phyloP scores from a whole-genome alignment of 2,113 vertebrate genomes.

The Pseudorhombus dupliciocellatus region DNA sequence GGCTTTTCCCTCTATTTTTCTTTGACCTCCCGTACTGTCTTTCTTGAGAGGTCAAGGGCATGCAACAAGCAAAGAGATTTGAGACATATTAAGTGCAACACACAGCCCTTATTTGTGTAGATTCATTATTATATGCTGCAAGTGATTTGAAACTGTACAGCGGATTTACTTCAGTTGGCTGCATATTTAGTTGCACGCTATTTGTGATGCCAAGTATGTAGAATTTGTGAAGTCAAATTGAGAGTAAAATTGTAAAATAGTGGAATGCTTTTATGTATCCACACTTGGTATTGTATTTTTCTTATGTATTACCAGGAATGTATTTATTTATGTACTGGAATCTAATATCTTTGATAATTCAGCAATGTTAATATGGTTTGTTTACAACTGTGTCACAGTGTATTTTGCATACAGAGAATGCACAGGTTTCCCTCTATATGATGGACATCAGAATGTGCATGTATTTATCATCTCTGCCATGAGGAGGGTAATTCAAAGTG shows the following conservation, averaged over 20 bases:
- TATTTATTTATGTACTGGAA: not conserved
- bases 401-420: not conserved
- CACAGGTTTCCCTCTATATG: not conserved
- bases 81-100: constrained; percentile 4
- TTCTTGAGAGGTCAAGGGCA: constrained; percentile 29
- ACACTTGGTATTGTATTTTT: not conserved
- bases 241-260: not conserved
- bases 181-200: not conserved
- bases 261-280: not conserved
- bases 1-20: constrained; percentile 17
- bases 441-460: not conserved
- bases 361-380: not conserved
- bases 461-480: not conserved
- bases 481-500: not conserved
- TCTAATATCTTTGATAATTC: not conserved
- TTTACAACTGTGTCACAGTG: not conserved
- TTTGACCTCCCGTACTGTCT: constrained; percentile 10
- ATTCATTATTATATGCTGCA: not conserved
- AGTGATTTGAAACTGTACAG: not conserved
- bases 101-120: constrained; percentile 1
- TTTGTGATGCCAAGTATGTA: not conserved
- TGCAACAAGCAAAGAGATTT: constrained; percentile 11
- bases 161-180: not conserved
- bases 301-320: not conserved
- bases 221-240: not conserved